These are phyloP conservation scores for Pogona vitticeps DNA, from an alignment of 2,113 vertebrate genomes.

Conservation along the genomic window DNA sequence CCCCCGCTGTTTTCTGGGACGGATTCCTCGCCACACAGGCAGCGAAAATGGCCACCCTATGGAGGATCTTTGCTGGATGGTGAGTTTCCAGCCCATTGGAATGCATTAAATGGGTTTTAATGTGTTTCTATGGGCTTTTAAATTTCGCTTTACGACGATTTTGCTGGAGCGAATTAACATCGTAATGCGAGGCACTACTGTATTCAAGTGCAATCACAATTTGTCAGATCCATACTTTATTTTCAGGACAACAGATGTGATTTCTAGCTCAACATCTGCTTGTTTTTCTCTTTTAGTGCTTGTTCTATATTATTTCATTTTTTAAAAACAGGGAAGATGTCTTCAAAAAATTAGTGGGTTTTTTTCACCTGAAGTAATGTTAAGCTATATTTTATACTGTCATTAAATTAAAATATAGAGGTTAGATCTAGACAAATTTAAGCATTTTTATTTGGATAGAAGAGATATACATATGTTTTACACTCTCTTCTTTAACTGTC, in stretches of 20 bases:
- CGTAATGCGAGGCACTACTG: no score
- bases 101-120: no score
- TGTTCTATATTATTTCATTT: conserved; percentile 47
- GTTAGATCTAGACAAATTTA: not conserved
- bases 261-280: conserved; percentile 69
- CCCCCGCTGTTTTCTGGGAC: no score
- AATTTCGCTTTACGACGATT: no score
- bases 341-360: conserved; percentile 5
- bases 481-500: not conserved
- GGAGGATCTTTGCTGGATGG: no score
- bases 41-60: no score
- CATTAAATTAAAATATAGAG: not conserved
- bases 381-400: not conserved
- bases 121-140: no score
- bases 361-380: not conserved
- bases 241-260: conserved; percentile 66
- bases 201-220: conserved; percentile 56
- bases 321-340: conserved; percentile 44
- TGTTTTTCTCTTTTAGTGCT: conserved; percentile 50
- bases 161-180: no score
- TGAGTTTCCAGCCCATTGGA: no score
- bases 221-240: conserved; percentile 55
- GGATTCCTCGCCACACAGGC: no score
- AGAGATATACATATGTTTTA: not conserved
- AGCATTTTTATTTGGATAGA: not conserved